Conservation (phyloP, 2,888 invertebrate genomes). For the Dione juno region DNA sequence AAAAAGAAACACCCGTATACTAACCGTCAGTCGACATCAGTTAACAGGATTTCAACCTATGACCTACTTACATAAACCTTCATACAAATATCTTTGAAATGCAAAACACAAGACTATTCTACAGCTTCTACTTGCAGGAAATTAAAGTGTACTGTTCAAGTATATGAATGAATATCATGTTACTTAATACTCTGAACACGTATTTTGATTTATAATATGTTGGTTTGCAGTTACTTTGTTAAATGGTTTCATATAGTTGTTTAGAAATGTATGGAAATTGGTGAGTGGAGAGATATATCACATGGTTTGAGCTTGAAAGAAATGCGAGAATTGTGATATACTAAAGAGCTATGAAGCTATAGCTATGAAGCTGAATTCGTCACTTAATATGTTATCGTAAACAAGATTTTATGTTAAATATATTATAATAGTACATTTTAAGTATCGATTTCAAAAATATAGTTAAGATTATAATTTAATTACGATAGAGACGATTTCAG, state of each 20-base stretch:
- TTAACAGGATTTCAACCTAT: neutral
- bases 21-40: neutral
- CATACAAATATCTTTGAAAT: slow-evolving; percentile 4
- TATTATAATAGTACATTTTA: too few relatives aligned
- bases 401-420: too few relatives aligned
- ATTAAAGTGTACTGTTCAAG: slow-evolving; percentile 31
- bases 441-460: too few relatives aligned
- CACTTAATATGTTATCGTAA: too few relatives aligned
- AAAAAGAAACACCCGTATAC: too few relatives aligned
- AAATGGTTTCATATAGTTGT: neutral
- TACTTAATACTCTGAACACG: slow-evolving; percentile 16
- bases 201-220: slow-evolving; percentile 23
- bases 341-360: too few relatives aligned
- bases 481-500: too few relatives aligned
- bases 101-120: slow-evolving; percentile 22
- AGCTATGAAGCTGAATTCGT: too few relatives aligned
- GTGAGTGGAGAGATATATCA: neutral
- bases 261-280: neutral
- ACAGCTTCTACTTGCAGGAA: slow-evolving; percentile 35
- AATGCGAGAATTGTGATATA: too few relatives aligned
- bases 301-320: neutral
- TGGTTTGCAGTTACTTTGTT: slow-evolving; percentile 17
- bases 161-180: slow-evolving; percentile 24
- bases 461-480: too few relatives aligned
- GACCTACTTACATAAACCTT: neutral